Evolutionary conservation across 1,140 invertebrate genomes (phyloP).

Genomic region (Dendrolimus punctatus): DNA sequence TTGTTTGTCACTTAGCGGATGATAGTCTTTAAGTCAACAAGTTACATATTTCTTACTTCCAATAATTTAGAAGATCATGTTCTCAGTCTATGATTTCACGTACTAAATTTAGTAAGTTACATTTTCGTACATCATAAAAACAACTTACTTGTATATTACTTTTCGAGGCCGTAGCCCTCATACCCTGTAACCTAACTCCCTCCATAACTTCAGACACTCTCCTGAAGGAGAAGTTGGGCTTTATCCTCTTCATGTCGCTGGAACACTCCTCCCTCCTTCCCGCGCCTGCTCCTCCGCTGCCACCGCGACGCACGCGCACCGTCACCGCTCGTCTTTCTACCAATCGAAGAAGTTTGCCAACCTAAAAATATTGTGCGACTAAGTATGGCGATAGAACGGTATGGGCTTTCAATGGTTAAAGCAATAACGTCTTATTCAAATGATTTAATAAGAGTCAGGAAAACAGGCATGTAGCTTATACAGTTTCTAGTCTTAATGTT

Average conservation of each 20-base stretch:
- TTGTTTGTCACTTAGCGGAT: too few relatives aligned
- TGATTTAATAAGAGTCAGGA: too few relatives aligned
- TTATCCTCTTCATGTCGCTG: conserved; percentile 25
- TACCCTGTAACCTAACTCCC: conserved; percentile 57
- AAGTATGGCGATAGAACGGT: too few relatives aligned
- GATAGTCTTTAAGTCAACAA: too few relatives aligned
- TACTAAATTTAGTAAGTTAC: neutral
- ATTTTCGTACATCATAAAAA: neutral
- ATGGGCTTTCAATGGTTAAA: too few relatives aligned
- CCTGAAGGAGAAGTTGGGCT: conserved; percentile 63
- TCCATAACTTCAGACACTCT: conserved; percentile 68
- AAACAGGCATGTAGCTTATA: too few relatives aligned
- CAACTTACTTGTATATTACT: conserved; percentile 39
- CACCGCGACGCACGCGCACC: conserved; percentile 51
- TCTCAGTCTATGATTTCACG: too few relatives aligned
- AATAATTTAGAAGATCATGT: too few relatives aligned
- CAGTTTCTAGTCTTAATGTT: too few relatives aligned
- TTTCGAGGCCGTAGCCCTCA: conserved; percentile 45
- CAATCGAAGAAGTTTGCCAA: conserved; percentile 49
- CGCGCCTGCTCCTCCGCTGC: conserved; percentile 38
- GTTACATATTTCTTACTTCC: too few relatives aligned
- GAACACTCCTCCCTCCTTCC: conserved; percentile 67
- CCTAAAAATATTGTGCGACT: conserved; percentile 41
- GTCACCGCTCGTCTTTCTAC: conserved; percentile 57
- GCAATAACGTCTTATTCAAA: too few relatives aligned